Conservation (phyloP, 2,113 vertebrate species). For the Cairina moschata region DNA sequence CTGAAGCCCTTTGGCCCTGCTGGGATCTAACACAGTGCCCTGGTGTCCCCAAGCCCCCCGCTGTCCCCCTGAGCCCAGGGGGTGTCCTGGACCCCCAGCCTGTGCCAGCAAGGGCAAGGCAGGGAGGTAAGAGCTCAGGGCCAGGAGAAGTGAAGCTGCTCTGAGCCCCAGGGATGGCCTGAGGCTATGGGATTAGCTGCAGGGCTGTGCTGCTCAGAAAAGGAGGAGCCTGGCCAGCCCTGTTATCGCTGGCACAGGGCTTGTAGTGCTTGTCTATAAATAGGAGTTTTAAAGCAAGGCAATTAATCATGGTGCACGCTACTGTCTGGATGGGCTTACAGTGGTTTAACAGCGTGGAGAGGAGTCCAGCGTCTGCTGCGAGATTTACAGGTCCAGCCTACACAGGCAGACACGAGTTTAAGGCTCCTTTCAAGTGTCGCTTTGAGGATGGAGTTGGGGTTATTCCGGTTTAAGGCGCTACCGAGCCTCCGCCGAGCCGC, state of each 20-base stretch:
- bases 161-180: fast-evolving
- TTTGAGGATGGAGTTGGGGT: background rate
- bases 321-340: background rate
- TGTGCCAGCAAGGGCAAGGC: background rate
- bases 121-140: too few species aligned
- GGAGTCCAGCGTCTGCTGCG: fast-evolving
- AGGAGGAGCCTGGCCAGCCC: background rate
- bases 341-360: background rate
- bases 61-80: background rate
- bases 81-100: background rate
- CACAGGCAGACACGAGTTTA: fast-evolving
- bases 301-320: slow-evolving; percentile 3
- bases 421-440: background rate
- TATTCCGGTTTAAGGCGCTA: background rate
- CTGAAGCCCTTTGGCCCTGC: background rate
- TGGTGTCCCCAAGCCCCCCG: fast-evolving
- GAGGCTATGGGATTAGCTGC: background rate
- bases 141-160: background rate
- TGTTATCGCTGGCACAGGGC: background rate
- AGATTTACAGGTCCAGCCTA: background rate
- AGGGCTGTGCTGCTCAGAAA: background rate
- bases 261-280: background rate
- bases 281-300: slow-evolving; percentile 41
- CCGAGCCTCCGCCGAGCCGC: fast-evolving
- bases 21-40: fast-evolving